phyloP scores from a whole-genome alignment of 2,797 vertebrate species.

The Poecile montanus region DNA sequence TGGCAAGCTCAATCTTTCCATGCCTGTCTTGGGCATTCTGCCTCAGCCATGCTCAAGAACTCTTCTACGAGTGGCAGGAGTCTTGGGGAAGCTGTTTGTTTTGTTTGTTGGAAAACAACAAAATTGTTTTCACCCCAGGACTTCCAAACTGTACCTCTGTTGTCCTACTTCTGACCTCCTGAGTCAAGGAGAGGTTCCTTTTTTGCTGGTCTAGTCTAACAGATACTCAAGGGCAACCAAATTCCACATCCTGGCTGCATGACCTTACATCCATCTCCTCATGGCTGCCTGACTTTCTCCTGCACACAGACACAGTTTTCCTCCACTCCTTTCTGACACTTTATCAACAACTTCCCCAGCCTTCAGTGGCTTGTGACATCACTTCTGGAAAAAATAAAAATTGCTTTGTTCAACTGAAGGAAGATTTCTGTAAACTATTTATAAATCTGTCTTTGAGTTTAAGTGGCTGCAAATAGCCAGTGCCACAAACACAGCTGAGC shows the following conservation, averaged over 20 bases:
- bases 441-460: not conserved
- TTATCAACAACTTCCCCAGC: not conserved
- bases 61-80: not conserved
- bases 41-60: not conserved
- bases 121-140: rapidly evolving
- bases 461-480: conserved; percentile 21
- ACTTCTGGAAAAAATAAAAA: not conserved
- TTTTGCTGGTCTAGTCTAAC: not conserved
- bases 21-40: not conserved
- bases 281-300: not conserved
- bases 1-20: not conserved
- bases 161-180: not conserved
- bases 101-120: not conserved
- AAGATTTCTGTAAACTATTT: conserved; percentile 24
- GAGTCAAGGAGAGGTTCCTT: not conserved
- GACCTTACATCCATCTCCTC: not conserved
- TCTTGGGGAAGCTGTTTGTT: not conserved
- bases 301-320: not conserved
- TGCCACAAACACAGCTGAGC: conserved; percentile 18
- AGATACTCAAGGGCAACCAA: not conserved
- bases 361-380: not conserved
- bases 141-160: not conserved
- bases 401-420: not conserved
- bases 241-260: not conserved
- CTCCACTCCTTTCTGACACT: not conserved